Conservation (phyloP, 2,797 vertebrate species). For the Paratrypauchen microcephalus region DNA sequence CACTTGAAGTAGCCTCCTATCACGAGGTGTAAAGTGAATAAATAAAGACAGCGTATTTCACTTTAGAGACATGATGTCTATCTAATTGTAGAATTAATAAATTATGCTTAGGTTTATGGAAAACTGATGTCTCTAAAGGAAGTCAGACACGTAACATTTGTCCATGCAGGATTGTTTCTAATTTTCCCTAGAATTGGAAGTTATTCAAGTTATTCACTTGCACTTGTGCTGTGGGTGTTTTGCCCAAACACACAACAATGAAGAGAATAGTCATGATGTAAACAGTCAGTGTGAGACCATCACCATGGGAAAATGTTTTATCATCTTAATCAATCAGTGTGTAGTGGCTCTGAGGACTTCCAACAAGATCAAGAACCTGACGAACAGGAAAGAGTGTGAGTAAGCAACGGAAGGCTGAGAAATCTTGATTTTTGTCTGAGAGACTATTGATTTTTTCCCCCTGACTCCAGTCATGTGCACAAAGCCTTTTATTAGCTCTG, state of each 20-base stretch:
- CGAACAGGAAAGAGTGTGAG: conserved; percentile 37
- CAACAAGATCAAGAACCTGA: conserved; percentile 58
- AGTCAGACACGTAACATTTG: neutral
- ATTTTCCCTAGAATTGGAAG: neutral
- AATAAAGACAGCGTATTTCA: neutral
- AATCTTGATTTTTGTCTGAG: conserved; percentile 83
- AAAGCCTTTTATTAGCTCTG: conserved; percentile 80
- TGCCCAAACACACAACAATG: neutral
- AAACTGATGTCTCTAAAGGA: neutral
- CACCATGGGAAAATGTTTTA: conserved; percentile 68
- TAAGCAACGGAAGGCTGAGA: conserved; percentile 73
- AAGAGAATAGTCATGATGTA: conserved; percentile 37
- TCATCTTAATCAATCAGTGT: conserved; percentile 75
- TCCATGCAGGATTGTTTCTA: neutral
- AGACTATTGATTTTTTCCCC: conserved; percentile 80
- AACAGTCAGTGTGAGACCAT: conserved; percentile 45
- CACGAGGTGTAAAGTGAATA: neutral
- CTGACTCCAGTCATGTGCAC: conserved; percentile 75
- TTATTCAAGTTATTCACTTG: neutral
- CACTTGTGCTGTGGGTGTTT: neutral
- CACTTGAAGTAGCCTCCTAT: neutral
- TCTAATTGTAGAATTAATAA: neutral
- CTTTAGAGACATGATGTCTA: neutral
- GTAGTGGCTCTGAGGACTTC: conserved; percentile 64
- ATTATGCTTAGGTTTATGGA: neutral